A percentile compares a stretch with the other conserved stretches of the same genome.
phyloP scores from a whole-genome alignment of 2,113 vertebrate species.

The Melierax canorus region DNA sequence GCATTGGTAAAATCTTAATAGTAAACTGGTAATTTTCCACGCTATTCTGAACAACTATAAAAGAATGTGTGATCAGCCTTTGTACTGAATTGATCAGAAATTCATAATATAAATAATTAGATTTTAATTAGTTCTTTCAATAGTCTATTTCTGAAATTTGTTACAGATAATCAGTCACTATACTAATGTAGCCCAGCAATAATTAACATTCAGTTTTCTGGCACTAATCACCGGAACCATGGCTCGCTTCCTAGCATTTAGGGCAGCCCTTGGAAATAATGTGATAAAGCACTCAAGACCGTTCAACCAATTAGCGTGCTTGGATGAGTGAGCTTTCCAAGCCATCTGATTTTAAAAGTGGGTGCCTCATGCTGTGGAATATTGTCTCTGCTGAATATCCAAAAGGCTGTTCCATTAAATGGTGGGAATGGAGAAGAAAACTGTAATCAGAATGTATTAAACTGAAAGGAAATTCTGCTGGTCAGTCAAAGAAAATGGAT shows the following conservation, averaged over 20 bases:
- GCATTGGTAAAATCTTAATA: background rate
- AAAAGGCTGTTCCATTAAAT: background rate
- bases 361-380: slow-evolving; percentile 4
- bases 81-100: slow-evolving; percentile 4
- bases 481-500: background rate
- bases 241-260: slow-evolving; percentile 29
- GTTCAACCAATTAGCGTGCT: background rate
- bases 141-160: slow-evolving; percentile 45
- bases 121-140: slow-evolving; percentile 58
- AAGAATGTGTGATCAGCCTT: background rate
- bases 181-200: background rate
- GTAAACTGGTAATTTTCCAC: background rate
- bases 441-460: background rate
- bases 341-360: slow-evolving; percentile 23
- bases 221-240: background rate
- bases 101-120: slow-evolving; percentile 37
- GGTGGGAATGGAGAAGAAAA: background rate
- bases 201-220: slow-evolving; percentile 49
- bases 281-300: slow-evolving; percentile 25
- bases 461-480: background rate
- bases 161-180: slow-evolving; percentile 5
- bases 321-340: slow-evolving; percentile 49
- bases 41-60: background rate
- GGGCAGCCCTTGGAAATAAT: slow-evolving; percentile 49
- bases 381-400: background rate